Base-by-base conservation (phyloP, 1,140 invertebrate genomes). In the Laupala kohalensis region DNA sequence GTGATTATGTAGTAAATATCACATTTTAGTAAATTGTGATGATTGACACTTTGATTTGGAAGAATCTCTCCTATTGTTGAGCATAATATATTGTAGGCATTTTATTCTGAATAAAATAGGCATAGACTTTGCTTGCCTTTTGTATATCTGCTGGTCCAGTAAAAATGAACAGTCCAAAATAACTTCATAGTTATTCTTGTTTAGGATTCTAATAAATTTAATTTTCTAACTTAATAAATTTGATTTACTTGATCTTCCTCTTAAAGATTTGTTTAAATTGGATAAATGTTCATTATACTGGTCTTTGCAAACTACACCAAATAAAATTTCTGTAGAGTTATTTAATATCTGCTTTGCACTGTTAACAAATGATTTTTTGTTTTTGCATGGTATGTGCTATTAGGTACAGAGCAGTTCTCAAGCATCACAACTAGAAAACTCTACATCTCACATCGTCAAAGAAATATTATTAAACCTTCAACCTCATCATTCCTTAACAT, bases 331-430 rank as follows among this genome's bases (percentile, higher is more conserved):
- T 53, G 9, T 53, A 13, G 37, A 13, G 37, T 53, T 53, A 53
- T 53, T 53, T 13, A 53, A 53, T 13, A 19, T 53, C 37, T 53
- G 37, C 1, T 53, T 19, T 53, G 19, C 19, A 13, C 19, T 53
- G 19, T 53, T 53, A 53, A 53, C 37, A 9, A 53, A 13, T 37
- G 15, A 6, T 53, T 53, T 53, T 53, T 53, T 53, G 37, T 53
- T 53, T 53, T 53, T 53, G 37, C 37, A 53, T 53, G 37, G 19
- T 53, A 13, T 53, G 37, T 53, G 37, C 37, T 53, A 53, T 37
- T 23, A 68, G 67, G 67, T 29, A n/a, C 67, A 68, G 3, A 5
- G 67, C 67, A 68, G 67, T 68, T 68, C 67, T 68, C 23, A 29
- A 27, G 67, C 12, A 27, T 29, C 67, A 29, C 67, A 25, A 29